These are phyloP conservation scores for Quadroppia sp. DNA, from an alignment of 2,888 invertebrate genomes.

Conservation along the genomic window DNA sequence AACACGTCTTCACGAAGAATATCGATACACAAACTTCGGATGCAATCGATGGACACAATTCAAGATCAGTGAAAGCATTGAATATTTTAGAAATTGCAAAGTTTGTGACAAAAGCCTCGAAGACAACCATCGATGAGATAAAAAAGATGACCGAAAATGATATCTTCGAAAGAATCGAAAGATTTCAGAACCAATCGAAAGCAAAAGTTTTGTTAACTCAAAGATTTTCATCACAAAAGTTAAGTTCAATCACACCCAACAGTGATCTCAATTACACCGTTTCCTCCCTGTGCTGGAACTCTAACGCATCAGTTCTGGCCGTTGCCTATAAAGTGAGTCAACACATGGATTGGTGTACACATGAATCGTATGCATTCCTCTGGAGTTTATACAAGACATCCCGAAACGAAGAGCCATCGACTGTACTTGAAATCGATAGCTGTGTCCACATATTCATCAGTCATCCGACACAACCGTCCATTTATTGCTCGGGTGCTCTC, in stretches of 20 bases:
- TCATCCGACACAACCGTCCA: constrained; percentile 54
- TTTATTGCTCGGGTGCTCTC: constrained; percentile 54
- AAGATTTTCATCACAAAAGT: not conserved
- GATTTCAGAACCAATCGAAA: not conserved
- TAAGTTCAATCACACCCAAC: not conserved
- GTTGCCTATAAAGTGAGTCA: not conserved
- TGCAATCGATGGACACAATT: not conserved
- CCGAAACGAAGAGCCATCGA: constrained; percentile 52
- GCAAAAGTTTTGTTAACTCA: not conserved
- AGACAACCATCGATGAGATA: not conserved
- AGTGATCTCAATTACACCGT: constrained; percentile 1
- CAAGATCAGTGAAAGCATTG: constrained; percentile 17
- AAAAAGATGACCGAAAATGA: not conserved
- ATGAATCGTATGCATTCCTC: constrained; percentile 23
- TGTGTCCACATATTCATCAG: constrained; percentile 55
- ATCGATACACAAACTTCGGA: constrained; percentile 8
- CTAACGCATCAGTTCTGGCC: constrained; percentile 11
- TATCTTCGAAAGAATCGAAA: constrained; percentile 9
- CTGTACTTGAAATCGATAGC: constrained; percentile 53
- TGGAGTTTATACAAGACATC: constrained; percentile 49
- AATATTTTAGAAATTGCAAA: not conserved
- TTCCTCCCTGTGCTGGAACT: constrained; percentile 9
- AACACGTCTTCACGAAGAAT: not conserved
- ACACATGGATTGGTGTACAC: constrained; percentile 31
- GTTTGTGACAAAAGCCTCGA: constrained; percentile 12